Conservation (phyloP, 2,888 invertebrate species). For the Dryomyza anilis region DNA sequence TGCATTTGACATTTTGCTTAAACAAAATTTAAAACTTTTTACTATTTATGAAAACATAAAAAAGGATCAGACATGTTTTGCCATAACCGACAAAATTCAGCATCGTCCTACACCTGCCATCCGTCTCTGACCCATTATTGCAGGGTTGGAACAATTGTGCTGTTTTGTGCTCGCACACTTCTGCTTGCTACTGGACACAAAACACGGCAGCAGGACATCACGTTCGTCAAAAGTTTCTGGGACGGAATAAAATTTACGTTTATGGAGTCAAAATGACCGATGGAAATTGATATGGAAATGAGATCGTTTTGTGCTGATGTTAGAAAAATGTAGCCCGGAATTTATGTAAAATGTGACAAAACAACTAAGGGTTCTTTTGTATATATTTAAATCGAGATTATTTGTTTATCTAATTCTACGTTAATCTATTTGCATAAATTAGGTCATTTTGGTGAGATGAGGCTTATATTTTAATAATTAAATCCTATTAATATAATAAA, state of each 20-base stretch:
- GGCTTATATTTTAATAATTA: too few relatives aligned
- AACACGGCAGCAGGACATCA: conserved; percentile 7
- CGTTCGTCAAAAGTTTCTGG: conserved; percentile 9
- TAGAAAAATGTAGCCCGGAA: not conserved
- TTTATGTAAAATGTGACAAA: not conserved
- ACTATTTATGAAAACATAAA: conserved; percentile 12
- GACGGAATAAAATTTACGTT: conserved; percentile 2
- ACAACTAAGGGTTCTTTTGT: too few relatives aligned
- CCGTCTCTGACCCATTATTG: too few relatives aligned
- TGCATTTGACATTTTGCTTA: conserved; percentile 9
- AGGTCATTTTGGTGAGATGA: too few relatives aligned
- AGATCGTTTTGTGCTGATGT: not conserved
- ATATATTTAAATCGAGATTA: too few relatives aligned
- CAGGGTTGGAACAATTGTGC: too few relatives aligned
- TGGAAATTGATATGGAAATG: conserved; percentile 17
- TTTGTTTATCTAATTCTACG: too few relatives aligned
- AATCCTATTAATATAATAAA: too few relatives aligned
- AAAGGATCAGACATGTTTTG: not conserved
- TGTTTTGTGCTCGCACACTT: too few relatives aligned
- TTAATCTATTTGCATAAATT: too few relatives aligned
- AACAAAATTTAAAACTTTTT: conserved; percentile 5
- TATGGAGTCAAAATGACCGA: conserved; percentile 8
- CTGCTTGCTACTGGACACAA: not conserved
- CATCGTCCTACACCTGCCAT: too few relatives aligned
- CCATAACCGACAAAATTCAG: not conserved